Conservation (phyloP, 2,888 invertebrate species). For the Trachelus stipa region DNA sequence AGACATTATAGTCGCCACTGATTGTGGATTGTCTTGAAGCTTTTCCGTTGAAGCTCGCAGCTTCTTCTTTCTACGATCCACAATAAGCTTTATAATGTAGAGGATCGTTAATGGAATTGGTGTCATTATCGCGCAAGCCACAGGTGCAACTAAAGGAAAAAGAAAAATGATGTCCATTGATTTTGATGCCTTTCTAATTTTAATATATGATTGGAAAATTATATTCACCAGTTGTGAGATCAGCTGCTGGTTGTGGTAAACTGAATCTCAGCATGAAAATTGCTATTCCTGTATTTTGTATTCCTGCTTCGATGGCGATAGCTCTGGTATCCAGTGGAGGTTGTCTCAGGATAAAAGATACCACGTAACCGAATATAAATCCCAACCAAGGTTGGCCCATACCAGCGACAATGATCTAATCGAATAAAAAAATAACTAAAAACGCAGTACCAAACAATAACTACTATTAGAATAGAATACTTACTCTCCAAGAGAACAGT, state of each 20-base stretch:
- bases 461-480: constrained; percentile 38
- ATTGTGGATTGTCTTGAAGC: constrained; percentile 26
- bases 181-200: background rate
- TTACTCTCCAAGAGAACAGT: constrained; percentile 88
- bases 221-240: constrained; percentile 82
- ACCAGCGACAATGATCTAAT: constrained; percentile 83
- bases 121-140: constrained; percentile 93
- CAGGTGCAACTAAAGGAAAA: constrained; percentile 80
- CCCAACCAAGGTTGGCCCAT: constrained; percentile 87
- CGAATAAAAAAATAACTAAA: constrained; percentile 32
- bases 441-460: background rate
- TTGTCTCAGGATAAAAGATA: constrained; percentile 74
- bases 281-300: constrained; percentile 93
- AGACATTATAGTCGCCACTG: background rate
- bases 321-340: constrained; percentile 80
- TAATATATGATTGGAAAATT: background rate
- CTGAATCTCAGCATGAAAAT: constrained; percentile 88
- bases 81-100: constrained; percentile 48
- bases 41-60: constrained; percentile 47
- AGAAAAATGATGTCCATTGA: constrained; percentile 14
- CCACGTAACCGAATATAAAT: constrained; percentile 76
- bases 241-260: constrained; percentile 86
- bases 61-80: constrained; percentile 41
- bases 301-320: constrained; percentile 92
- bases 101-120: constrained; percentile 82